Evolutionary conservation across 2,797 vertebrate species (phyloP).

Genomic region (Sebastes minor): DNA sequence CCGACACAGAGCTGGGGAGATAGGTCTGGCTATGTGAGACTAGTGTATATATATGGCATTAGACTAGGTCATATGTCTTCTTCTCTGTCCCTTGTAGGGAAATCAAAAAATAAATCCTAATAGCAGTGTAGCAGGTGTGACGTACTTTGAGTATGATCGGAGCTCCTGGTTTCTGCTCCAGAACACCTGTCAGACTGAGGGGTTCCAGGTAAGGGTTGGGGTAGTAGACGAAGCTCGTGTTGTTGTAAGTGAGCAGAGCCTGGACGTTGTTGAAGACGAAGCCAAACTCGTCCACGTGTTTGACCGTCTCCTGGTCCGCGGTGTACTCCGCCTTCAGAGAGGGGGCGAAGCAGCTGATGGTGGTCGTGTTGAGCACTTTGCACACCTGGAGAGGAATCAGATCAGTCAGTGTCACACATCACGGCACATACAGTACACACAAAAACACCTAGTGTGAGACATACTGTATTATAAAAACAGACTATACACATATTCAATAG

Average conservation of each 20-base stretch:
- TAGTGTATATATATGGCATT: background rate
- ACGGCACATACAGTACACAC: background rate
- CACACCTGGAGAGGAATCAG: constrained; percentile 85
- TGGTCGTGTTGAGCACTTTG: constrained; percentile 89
- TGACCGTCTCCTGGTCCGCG: constrained; percentile 85
- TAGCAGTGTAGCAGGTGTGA: background rate
- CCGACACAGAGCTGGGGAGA: background rate
- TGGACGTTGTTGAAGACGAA: constrained; percentile 98
- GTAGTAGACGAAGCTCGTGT: constrained; percentile 94
- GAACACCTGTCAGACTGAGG: constrained; percentile 88
- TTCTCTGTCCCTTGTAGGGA: background rate
- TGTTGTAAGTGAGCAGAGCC: constrained; percentile 90
- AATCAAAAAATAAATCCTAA: background rate
- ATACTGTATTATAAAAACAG: background rate
- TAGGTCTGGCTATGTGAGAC: background rate
- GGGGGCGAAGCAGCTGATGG: constrained; percentile 90
- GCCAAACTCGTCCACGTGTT: constrained; percentile 93
- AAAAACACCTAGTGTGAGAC: background rate
- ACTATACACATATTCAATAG: background rate
- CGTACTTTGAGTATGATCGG: constrained; percentile 96
- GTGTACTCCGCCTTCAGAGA: constrained; percentile 85
- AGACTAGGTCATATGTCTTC: background rate
- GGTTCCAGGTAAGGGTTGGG: constrained; percentile 94
- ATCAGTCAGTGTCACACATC: background rate
- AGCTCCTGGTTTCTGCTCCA: constrained; percentile 96